These are phyloP conservation scores for Oxyteleia sp. DNA, from an alignment of 2,888 invertebrate genomes.

Conservation along the genomic window DNA sequence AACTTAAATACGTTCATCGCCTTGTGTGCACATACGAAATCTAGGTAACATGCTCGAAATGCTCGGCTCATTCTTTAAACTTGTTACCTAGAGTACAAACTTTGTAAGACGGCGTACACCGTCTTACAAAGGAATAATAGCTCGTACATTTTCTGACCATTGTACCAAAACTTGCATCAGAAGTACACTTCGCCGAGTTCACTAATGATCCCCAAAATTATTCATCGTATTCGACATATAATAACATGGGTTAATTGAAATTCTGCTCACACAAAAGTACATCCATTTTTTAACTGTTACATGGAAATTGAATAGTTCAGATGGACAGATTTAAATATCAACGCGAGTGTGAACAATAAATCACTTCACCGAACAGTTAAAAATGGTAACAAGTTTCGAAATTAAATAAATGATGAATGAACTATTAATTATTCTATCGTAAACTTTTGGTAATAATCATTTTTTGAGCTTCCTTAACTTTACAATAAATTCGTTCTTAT, in stretches of 20 bases:
- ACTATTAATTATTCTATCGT: no score
- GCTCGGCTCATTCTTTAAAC: constrained; percentile 36
- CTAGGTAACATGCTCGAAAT: constrained; percentile 61
- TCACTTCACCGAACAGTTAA: no score
- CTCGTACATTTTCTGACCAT: constrained; percentile 13
- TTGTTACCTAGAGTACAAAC: constrained; percentile 11
- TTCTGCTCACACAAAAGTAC: no score
- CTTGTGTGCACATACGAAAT: constrained; percentile 57
- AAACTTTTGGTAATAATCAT: no score
- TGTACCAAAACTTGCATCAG: neutral
- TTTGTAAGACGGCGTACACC: neutral
- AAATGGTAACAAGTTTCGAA: no score
- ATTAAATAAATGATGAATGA: no score
- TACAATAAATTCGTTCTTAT: no score
- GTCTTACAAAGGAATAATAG: constrained; percentile 16
- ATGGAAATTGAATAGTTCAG: no score
- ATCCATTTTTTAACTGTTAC: no score
- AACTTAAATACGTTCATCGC: constrained; percentile 50
- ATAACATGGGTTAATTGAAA: neutral
- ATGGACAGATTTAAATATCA: no score
- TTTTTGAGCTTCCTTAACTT: no score
- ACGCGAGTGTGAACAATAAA: no score
- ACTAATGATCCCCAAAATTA: neutral
- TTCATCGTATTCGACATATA: neutral
- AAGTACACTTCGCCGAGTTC: neutral